A percentile compares a stretch with the other conserved stretches of the same genome.
These are phyloP conservation scores for Xiphias gladius DNA, from an alignment of 2,113 vertebrate genomes.

Conservation along the genomic window DNA sequence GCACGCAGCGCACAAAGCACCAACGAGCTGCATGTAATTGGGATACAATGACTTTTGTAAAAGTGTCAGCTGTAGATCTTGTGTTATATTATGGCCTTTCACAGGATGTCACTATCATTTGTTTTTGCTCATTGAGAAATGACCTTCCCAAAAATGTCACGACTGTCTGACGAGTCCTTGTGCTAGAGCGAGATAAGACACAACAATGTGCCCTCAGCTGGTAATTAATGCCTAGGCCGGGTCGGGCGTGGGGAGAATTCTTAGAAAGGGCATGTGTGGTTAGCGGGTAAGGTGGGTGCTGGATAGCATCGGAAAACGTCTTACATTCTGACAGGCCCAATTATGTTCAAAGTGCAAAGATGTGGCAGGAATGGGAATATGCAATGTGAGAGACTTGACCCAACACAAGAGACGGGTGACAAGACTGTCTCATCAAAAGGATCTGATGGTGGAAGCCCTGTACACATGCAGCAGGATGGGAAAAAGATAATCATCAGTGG, in stretches of 20 bases:
- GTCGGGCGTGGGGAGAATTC: slow-evolving; percentile 48
- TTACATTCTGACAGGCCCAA: slow-evolving; percentile 49
- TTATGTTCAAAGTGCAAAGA: slow-evolving; percentile 55
- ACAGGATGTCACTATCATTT: slow-evolving; percentile 56
- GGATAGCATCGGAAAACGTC: slow-evolving; percentile 4
- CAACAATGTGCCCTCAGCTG: slow-evolving; percentile 64
- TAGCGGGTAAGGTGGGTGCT: slow-evolving; percentile 4
- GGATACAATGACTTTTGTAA: slow-evolving; percentile 49
- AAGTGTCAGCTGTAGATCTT: slow-evolving; percentile 48
- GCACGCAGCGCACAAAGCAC: slow-evolving; percentile 19
- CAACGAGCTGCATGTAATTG: slow-evolving; percentile 40
- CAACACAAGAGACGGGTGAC: slow-evolving; percentile 27
- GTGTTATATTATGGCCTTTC: slow-evolving; percentile 52
- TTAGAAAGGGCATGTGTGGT: slow-evolving; percentile 45
- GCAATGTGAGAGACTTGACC: slow-evolving; percentile 20
- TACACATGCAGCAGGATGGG: not conserved
- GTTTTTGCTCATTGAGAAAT: slow-evolving; percentile 64
- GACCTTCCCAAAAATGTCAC: slow-evolving; percentile 69
- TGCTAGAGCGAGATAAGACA: slow-evolving; percentile 71
- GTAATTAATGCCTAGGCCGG: slow-evolving; percentile 69
- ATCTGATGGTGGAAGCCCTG: not conserved
- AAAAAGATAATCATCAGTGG: not conserved
- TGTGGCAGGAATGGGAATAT: slow-evolving; percentile 26
- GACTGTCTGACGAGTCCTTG: slow-evolving; percentile 52
- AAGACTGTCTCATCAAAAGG: slow-evolving; percentile 17